Base-by-base conservation (phyloP, 2,888 invertebrate genomes). In the Camponotus fellah region DNA sequence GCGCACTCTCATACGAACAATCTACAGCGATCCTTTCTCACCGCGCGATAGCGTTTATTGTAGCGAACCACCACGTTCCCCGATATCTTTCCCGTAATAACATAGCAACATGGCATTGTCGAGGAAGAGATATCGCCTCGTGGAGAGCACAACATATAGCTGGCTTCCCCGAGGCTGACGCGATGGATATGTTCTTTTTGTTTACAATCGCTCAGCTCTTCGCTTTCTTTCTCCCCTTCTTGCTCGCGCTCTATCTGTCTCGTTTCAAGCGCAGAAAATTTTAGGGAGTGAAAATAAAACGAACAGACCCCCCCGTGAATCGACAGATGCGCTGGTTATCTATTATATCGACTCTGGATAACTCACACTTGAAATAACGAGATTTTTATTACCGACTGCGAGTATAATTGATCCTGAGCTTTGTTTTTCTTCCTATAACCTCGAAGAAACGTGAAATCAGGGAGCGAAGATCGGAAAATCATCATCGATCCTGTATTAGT, bases 91-190 rank as follows among this genome's bases (percentile, higher is more conserved):
- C 37, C 17, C 37, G 66, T 21, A 80, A 80, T 69, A 79, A 79
- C 79, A 58, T 69, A 69, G 21, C 69, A 80, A 80, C 79, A 80
- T 80, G 60, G 46, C 56, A 80, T 26, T 46, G 34, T 46, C 40
- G 46, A 71, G 60, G 10, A 1, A 69, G 21, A 46, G 53, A 79
- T 60, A 66, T 56, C 65, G 40, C n/a, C 34, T 32, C 17, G 21
- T 12, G 17, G 37, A 49, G 69, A 5, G 60, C 3, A 32, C n/a
- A 62, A 60, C 10, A 58, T 43, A 49, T 17, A 79, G 14, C 77
- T 26, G 66, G 8, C 56, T n/a, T 77, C 4, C 32, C n/a, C 34
- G 58, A 77, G 12, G 58, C 26, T n/a, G 26, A 21, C 10, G 37
- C 8, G 10, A 58, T 26, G 10, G 4, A 58, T 58, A 5, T 64